phyloP scores from a whole-genome alignment of 1,140 invertebrate genomes.

The Conopomorpha cramerella region DNA sequence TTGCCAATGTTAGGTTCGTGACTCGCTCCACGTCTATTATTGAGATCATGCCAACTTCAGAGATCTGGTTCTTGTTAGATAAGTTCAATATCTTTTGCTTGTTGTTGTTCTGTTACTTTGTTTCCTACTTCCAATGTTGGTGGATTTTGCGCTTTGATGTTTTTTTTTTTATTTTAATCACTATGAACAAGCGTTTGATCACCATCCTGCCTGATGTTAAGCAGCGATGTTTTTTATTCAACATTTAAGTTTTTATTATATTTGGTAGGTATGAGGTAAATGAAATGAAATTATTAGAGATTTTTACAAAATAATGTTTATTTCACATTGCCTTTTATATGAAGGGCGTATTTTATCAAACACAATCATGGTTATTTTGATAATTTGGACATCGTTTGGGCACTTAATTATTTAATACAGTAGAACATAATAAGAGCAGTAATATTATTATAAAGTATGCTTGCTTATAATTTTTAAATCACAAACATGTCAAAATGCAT shows the following conservation, averaged over 20 bases:
- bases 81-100: background rate
- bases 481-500: slow-evolving; percentile 52
- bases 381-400: slow-evolving; percentile 31
- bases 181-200: background rate
- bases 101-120: background rate
- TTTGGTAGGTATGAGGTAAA: slow-evolving; percentile 8
- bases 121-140: no score
- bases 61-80: background rate
- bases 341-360: slow-evolving; percentile 23
- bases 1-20: background rate
- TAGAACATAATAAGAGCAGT: slow-evolving; percentile 19
- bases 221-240: slow-evolving; percentile 3
- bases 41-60: background rate
- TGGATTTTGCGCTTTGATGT: no score
- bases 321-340: slow-evolving; percentile 31
- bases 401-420: slow-evolving; percentile 24
- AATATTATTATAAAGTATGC: slow-evolving; percentile 15
- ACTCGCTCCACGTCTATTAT: background rate
- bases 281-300: background rate
- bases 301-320: slow-evolving; percentile 51
- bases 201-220: background rate
- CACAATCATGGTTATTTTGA: slow-evolving; percentile 48
- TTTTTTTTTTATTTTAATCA: no score
- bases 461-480: slow-evolving; percentile 34
- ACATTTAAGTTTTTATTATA: slow-evolving; percentile 1